Evolutionary conservation across 2,888 invertebrate species (phyloP).

Genomic region (Conchocele bisecta): DNA sequence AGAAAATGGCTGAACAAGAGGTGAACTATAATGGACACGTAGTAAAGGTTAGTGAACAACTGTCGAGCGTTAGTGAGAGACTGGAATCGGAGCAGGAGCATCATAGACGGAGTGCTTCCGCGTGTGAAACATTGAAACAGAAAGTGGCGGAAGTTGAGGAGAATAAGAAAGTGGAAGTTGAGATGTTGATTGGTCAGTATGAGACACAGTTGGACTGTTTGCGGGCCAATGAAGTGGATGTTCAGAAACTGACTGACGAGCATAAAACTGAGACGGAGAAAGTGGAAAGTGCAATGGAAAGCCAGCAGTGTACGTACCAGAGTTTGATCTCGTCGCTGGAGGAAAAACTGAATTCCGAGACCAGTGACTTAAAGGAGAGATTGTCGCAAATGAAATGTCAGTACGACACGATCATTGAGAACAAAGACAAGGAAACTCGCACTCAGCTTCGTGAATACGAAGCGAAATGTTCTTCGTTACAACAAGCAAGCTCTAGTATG

Average conservation of each 20-base stretch:
- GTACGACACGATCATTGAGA: conserved; percentile 52
- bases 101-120: conserved; percentile 2
- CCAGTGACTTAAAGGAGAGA: conserved; percentile 27
- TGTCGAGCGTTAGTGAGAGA: conserved; percentile 1
- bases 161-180: conserved; percentile 41
- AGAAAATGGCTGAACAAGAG: conserved; percentile 10
- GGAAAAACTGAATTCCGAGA: conserved; percentile 46
- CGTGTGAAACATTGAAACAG: conserved; percentile 8
- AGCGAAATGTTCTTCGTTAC: not conserved
- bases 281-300: conserved; percentile 27
- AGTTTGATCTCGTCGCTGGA: conserved; percentile 46
- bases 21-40: conserved; percentile 4
- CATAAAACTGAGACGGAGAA: conserved; percentile 9
- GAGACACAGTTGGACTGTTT: conserved; percentile 18
- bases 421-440: conserved; percentile 43
- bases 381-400: conserved; percentile 58
- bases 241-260: conserved; percentile 18
- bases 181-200: conserved; percentile 21
- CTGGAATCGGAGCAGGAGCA: conserved; percentile 11
- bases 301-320: conserved; percentile 45
- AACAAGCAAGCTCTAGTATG: not conserved
- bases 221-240: conserved; percentile 12
- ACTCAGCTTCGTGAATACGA: conserved; percentile 13
- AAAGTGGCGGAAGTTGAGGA: conserved; percentile 39
- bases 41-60: conserved; percentile 11